These are phyloP conservation scores for Platycercus adscitus DNA, from an alignment of 2,113 vertebrate genomes.

Conservation along the genomic window DNA sequence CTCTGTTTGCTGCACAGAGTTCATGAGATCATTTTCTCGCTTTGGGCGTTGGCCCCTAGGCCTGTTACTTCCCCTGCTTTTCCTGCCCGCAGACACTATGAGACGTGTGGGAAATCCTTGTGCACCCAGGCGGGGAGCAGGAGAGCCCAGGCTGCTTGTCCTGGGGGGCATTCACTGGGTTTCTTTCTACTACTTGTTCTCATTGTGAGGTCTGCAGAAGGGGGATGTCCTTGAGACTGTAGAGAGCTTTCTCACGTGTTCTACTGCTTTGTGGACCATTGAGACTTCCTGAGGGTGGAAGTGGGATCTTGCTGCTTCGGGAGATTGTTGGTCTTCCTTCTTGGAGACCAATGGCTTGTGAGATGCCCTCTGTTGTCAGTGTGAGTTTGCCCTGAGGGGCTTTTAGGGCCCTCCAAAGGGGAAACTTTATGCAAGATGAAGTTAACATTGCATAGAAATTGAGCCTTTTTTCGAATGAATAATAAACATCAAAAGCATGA, in stretches of 20 bases:
- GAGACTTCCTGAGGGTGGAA: background rate
- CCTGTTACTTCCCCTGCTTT: background rate
- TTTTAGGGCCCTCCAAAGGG: background rate
- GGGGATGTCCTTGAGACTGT: background rate
- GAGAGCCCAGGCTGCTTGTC: background rate
- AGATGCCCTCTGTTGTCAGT: background rate
- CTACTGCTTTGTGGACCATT: rapidly evolving
- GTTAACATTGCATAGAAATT: background rate
- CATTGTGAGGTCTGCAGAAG: background rate
- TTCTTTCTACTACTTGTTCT: background rate
- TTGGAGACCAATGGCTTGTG: background rate
- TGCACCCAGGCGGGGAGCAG: rapidly evolving
- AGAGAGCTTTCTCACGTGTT: background rate
- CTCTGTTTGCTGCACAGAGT: background rate
- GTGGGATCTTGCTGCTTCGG: background rate
- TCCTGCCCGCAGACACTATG: background rate
- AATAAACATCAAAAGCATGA: background rate
- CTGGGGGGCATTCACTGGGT: rapidly evolving
- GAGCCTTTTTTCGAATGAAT: background rate
- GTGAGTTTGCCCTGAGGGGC: background rate
- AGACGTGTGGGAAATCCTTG: rapidly evolving
- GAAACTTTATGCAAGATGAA: background rate
- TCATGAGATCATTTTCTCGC: background rate
- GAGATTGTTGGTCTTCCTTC: background rate
- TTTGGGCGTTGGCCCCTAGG: background rate